phyloP scores from a whole-genome alignment of 2,797 vertebrate genomes.

The Sparidentex hasta region DNA sequence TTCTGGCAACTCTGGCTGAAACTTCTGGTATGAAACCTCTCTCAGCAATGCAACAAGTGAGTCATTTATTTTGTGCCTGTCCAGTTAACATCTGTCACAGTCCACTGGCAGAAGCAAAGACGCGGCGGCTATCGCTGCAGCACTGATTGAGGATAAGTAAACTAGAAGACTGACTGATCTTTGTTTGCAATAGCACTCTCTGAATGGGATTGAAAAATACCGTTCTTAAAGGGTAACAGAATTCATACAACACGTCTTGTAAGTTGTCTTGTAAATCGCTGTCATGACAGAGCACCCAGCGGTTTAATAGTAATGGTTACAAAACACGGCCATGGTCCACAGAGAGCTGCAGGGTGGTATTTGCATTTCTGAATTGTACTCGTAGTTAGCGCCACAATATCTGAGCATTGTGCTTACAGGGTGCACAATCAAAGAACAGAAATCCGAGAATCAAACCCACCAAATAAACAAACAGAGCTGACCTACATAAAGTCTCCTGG shows the following conservation, averaged over 20 bases:
- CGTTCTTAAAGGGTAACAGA: not conserved
- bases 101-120: conserved; percentile 8
- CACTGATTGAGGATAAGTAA: conserved; percentile 6
- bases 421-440: conserved; percentile 13
- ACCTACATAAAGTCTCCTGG: conserved; percentile 49
- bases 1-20: not conserved
- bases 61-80: not conserved
- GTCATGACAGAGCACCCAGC: not conserved
- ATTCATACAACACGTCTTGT: not conserved
- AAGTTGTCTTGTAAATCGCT: no score
- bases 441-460: conserved; percentile 8
- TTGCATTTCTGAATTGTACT: conserved; percentile 6
- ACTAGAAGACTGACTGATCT: not conserved
- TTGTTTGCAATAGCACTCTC: not conserved
- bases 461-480: conserved; percentile 16
- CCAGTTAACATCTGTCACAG: not conserved
- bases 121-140: conserved; percentile 19
- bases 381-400: conserved; percentile 6
- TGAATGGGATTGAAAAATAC: not conserved
- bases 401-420: not conserved
- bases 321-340: not conserved
- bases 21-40: not conserved
- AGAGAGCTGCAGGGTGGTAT: not conserved
- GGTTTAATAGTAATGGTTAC: not conserved
- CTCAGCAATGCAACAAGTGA: not conserved